A percentile compares a stretch with the other conserved stretches of the same genome.
Evolutionary conservation across 2,888 invertebrate species (phyloP).

Genomic region (Diadromus collaris): DNA sequence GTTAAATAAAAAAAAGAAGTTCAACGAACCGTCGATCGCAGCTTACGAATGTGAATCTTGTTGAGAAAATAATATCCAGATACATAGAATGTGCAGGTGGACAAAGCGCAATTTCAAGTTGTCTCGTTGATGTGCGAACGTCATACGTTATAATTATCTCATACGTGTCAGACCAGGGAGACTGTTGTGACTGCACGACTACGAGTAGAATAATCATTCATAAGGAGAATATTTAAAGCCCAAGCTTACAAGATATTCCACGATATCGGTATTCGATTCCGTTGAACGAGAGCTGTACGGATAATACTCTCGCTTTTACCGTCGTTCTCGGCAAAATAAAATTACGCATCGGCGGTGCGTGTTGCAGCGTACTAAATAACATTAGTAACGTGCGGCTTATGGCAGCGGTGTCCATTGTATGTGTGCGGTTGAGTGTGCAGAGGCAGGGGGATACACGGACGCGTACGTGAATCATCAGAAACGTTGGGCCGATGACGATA

Average conservation of each 20-base stretch:
- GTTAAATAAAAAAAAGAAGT: not conserved
- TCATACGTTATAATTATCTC: constrained; percentile 39
- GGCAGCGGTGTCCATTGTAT: not conserved
- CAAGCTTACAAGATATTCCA: not conserved
- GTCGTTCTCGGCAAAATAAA: constrained; percentile 2
- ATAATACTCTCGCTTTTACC: not conserved
- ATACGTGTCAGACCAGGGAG: not conserved
- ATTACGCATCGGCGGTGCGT: constrained; percentile 9
- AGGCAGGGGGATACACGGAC: not conserved
- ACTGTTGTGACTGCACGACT: constrained; percentile 11
- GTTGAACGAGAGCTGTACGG: not conserved
- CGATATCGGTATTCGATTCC: constrained; percentile 16
- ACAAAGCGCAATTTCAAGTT: constrained; percentile 29
- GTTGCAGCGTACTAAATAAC: not conserved
- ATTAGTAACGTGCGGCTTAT: not conserved
- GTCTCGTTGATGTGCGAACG: constrained; percentile 34
- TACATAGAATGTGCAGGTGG: constrained; percentile 11
- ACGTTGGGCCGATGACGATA: constrained; percentile 45
- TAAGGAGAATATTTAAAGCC: not conserved
- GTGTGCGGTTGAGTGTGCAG: not conserved
- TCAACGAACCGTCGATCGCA: not conserved
- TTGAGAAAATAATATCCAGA: not conserved
- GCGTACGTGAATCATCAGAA: constrained; percentile 43
- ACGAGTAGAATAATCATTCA: constrained; percentile 2
- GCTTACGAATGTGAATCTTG: not conserved